Percentiles rank a stretch among this genome's conserved stretches.
Evolutionary conservation across 2,888 invertebrate genomes (phyloP).

Genomic region (Mesorhabditis sp.): DNA sequence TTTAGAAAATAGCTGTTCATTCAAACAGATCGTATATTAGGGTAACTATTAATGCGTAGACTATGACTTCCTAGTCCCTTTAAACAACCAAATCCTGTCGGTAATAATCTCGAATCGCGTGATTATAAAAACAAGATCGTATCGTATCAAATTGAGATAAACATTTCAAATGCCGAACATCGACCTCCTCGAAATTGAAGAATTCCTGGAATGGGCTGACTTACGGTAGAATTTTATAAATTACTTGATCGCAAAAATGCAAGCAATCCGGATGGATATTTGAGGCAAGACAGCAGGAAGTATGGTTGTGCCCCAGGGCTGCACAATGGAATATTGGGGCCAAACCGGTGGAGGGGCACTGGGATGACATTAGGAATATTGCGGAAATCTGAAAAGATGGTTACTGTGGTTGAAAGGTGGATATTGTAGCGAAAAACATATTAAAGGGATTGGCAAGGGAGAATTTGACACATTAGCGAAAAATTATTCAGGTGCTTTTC

Average conservation of each 20-base stretch:
- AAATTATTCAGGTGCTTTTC: neutral
- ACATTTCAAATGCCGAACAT: neutral
- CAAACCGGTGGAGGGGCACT: constrained; percentile 3
- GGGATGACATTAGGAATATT: neutral
- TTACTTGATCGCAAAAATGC: neutral
- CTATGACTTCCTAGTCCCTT: too few relatives aligned
- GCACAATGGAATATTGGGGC: neutral
- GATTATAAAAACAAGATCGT: neutral
- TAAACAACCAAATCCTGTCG: neutral
- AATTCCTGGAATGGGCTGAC: neutral
- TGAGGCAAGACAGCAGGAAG: neutral
- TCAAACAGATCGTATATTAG: too few relatives aligned
- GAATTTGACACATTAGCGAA: too few relatives aligned
- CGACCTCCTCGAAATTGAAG: neutral
- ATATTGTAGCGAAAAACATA: too few relatives aligned
- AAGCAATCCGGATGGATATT: neutral
- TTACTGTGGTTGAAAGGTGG: too few relatives aligned
- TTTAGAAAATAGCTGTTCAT: too few relatives aligned
- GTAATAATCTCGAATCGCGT: constrained; percentile 2
- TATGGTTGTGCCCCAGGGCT: neutral
- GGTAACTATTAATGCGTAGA: too few relatives aligned
- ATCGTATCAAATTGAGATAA: neutral
- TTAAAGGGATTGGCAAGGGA: too few relatives aligned
- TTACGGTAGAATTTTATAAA: neutral
- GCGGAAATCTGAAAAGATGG: neutral